Evolutionary conservation across 2,113 vertebrate genomes (phyloP).

Genomic region (Malurus alboscapulatus): DNA sequence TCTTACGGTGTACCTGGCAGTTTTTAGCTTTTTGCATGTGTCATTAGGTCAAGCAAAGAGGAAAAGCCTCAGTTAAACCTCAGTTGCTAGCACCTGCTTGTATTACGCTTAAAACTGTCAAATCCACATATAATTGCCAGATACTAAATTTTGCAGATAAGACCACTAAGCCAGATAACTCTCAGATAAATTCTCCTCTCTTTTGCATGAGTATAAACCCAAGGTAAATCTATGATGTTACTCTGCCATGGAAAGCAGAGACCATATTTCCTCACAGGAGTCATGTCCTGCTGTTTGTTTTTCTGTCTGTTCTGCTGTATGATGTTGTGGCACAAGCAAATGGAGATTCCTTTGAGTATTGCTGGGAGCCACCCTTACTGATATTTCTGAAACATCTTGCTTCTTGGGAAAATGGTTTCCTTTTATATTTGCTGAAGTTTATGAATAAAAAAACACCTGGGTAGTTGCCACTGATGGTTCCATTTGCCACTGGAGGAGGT

Average conservation of each 20-base stretch:
- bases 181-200: background rate
- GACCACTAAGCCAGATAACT: conserved; percentile 15
- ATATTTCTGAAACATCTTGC: background rate
- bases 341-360: background rate
- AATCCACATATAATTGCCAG: conserved; percentile 30
- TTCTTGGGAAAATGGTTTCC: background rate
- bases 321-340: background rate
- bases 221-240: background rate
- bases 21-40: conserved; percentile 42
- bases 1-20: conserved; percentile 27
- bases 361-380: background rate
- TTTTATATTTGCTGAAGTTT: background rate
- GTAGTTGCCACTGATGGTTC: background rate
- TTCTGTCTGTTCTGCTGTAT: background rate
- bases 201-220: background rate
- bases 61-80: conserved; percentile 49
- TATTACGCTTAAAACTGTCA: background rate
- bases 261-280: background rate
- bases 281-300: background rate
- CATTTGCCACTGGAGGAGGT: background rate
- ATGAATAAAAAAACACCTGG: conserved; percentile 38
- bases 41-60: conserved; percentile 57
- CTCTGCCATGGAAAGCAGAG: background rate
- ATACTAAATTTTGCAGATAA: conserved; percentile 48
- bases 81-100: conserved; percentile 13